Evolutionary conservation across 2,888 invertebrate species (phyloP).

Genomic region (Brenthis hecate): DNA sequence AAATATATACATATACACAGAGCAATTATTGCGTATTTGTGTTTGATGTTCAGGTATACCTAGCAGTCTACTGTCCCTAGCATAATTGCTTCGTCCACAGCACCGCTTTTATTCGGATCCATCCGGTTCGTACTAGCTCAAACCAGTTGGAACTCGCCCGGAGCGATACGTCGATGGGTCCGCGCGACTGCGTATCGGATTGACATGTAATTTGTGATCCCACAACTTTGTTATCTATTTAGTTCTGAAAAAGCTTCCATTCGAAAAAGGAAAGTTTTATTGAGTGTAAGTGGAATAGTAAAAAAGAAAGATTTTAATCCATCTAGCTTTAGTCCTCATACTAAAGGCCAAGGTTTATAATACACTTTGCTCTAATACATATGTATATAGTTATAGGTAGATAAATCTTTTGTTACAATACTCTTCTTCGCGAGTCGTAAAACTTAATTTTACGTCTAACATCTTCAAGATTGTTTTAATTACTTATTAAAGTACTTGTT

Average conservation of each 20-base stretch:
- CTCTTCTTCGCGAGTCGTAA: constrained; percentile 7
- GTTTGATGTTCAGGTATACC: constrained; percentile 29
- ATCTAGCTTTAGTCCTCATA: neutral
- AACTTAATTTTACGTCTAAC: constrained; percentile 24
- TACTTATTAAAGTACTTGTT: constrained; percentile 42
- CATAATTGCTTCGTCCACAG: constrained; percentile 46
- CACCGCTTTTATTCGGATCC: constrained; percentile 48
- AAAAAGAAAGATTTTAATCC: neutral
- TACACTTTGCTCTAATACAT: constrained; percentile 5
- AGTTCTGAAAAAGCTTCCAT: constrained; percentile 20
- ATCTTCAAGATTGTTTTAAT: constrained; percentile 24
- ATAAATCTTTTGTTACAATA: constrained; percentile 12
- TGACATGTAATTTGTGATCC: constrained; percentile 69
- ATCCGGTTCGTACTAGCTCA: constrained; percentile 45
- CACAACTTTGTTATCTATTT: constrained; percentile 50
- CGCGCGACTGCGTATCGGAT: constrained; percentile 69
- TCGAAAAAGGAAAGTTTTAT: constrained; percentile 7
- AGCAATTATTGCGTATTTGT: constrained; percentile 30
- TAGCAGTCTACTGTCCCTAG: constrained; percentile 27
- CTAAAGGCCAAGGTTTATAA: neutral
- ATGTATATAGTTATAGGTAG: constrained; percentile 1
- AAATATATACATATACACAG: constrained; percentile 21
- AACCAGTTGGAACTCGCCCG: constrained; percentile 47
- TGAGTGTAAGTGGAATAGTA: neutral
- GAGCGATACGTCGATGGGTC: constrained; percentile 51